A percentile compares a stretch with the other conserved stretches of the same genome.
Conservation (phyloP, 2,797 vertebrate species). For the Cyclopterus lumpus region DNA sequence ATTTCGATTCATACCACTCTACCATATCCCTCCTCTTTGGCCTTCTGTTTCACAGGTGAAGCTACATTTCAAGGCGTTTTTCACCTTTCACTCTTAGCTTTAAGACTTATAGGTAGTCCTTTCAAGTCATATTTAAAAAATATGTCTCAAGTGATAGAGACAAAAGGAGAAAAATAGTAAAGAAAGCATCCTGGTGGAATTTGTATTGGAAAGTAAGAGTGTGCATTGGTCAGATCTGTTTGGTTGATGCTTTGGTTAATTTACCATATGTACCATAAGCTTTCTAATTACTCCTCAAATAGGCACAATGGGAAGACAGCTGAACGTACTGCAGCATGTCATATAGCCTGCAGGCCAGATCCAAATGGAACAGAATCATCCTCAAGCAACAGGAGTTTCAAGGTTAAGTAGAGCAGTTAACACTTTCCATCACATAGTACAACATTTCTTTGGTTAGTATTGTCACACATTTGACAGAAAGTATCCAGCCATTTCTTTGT, state of each 20-base stretch:
- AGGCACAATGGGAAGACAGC: slow-evolving; percentile 22
- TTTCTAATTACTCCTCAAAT: slow-evolving; percentile 41
- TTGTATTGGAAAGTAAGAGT: neutral
- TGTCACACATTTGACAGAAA: slow-evolving; percentile 55
- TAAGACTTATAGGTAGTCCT: slow-evolving; percentile 6
- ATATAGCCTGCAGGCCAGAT: slow-evolving; percentile 40
- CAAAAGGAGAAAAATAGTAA: neutral
- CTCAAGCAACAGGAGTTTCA: slow-evolving; percentile 36
- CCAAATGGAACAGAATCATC: slow-evolving; percentile 41
- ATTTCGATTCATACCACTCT: slow-evolving; percentile 87
- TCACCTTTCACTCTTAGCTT: slow-evolving; percentile 6
- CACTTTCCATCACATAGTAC: slow-evolving; percentile 15
- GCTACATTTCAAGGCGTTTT: slow-evolving; percentile 10
- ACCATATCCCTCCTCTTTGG: slow-evolving; percentile 7
- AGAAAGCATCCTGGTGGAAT: neutral
- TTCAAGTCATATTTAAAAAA: slow-evolving; percentile 24
- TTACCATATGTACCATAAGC: slow-evolving; percentile 12
- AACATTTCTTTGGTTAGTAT: slow-evolving; percentile 50
- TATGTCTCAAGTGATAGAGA: neutral
- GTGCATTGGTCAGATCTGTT: slow-evolving; percentile 7
- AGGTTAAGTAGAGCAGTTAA: slow-evolving; percentile 48
- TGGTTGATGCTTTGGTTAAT: slow-evolving; percentile 29
- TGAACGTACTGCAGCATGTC: slow-evolving; percentile 31
- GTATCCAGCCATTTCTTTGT: slow-evolving; percentile 35
- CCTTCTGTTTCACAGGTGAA: slow-evolving; percentile 13